phyloP scores from a whole-genome alignment of 30 jellyfish, hydroid and myxozoan genomes.

The Nemopilema nomurai region DNA sequence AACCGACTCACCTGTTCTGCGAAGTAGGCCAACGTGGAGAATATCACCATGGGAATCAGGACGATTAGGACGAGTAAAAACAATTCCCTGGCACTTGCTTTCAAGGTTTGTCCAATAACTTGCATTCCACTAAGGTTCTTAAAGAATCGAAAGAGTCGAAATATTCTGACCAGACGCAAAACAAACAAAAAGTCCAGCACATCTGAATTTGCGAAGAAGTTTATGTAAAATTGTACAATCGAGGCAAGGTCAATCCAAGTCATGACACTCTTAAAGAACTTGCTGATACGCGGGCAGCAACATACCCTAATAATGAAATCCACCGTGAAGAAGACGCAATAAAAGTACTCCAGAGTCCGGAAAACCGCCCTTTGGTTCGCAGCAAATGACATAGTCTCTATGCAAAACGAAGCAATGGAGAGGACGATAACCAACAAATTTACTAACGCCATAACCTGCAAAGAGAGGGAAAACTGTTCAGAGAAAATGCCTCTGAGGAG shows the following conservation, averaged over 20 bases:
- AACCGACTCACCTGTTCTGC: slow-evolving; percentile 83
- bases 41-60: slow-evolving; percentile 94
- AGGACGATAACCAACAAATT: slow-evolving; percentile 77
- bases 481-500: background rate
- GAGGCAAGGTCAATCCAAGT: slow-evolving; percentile 93
- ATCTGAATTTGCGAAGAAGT: slow-evolving; percentile 73
- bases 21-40: slow-evolving; percentile 85
- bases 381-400: slow-evolving; percentile 84
- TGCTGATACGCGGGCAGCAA: slow-evolving; percentile 82
- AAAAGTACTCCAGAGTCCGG: slow-evolving; percentile 75
- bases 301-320: slow-evolving; percentile 79
- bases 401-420: slow-evolving; percentile 92
- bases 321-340: slow-evolving; percentile 91
- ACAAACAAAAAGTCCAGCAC: slow-evolving; percentile 88
- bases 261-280: slow-evolving; percentile 73
- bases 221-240: slow-evolving; percentile 83
- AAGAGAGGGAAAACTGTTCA: background rate
- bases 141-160: slow-evolving; percentile 94
- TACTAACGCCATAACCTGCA: slow-evolving; percentile 81
- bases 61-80: slow-evolving; percentile 82
- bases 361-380: slow-evolving; percentile 33
- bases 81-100: slow-evolving; percentile 96
- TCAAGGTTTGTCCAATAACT: slow-evolving; percentile 93
- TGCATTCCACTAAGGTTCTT: slow-evolving; percentile 98
- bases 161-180: slow-evolving; percentile 80